A percentile compares a stretch with the other conserved stretches of the same genome.
Evolutionary conservation across 2,888 invertebrate genomes (phyloP).

Genomic region (Phyto melanocephala): DNA sequence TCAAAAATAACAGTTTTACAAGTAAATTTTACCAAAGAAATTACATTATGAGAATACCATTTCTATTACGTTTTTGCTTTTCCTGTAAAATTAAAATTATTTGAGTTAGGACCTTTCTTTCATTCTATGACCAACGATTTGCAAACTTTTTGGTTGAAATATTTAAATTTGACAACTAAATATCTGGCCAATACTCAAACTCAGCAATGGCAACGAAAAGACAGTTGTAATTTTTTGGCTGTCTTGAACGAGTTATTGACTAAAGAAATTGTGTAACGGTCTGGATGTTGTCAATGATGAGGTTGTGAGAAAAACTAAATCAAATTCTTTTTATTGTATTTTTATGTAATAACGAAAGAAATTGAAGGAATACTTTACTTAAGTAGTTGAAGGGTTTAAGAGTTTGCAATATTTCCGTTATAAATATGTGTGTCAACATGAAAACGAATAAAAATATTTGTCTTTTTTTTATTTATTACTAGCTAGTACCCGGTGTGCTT

Average conservation of each 20-base stretch:
- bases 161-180: slow-evolving; percentile 36
- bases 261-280: not conserved
- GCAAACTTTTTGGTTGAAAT: slow-evolving; percentile 35
- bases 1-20: too few relatives aligned
- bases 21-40: too few relatives aligned
- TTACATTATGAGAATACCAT: too few relatives aligned
- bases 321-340: slow-evolving; percentile 15
- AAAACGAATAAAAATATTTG: not conserved
- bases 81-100: too few relatives aligned
- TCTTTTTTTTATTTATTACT: too few relatives aligned
- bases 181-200: slow-evolving; percentile 44
- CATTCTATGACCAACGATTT: too few relatives aligned
- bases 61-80: too few relatives aligned
- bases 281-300: not conserved
- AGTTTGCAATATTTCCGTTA: slow-evolving; percentile 37
- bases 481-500: too few relatives aligned
- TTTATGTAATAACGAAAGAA: not conserved
- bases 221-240: slow-evolving; percentile 4
- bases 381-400: slow-evolving; percentile 20
- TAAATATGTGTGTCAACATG: slow-evolving; percentile 30
- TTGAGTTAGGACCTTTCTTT: too few relatives aligned
- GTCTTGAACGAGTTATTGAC: not conserved
- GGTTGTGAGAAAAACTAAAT: not conserved
- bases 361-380: slow-evolving; percentile 3
- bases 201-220: slow-evolving; percentile 1